Conservation (phyloP, 1,140 invertebrate genomes). For the Lutraria rhynchaena region DNA sequence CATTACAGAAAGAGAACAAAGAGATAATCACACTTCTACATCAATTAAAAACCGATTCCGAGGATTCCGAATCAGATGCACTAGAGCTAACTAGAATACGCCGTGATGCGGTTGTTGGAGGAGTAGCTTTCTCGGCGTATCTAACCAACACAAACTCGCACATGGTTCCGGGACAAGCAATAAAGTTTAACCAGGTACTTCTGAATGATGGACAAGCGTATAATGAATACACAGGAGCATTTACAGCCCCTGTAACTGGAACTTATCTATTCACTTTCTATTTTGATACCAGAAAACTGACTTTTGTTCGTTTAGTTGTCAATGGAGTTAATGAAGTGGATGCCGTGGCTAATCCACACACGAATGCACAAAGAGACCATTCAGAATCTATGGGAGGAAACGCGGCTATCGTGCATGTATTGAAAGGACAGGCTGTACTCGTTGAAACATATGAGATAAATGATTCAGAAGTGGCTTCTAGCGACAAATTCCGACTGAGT, state of each 20-base stretch:
- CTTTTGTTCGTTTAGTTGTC: neutral
- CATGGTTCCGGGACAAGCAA: neutral
- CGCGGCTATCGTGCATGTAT: neutral
- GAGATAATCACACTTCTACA: no score
- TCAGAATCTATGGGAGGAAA: neutral
- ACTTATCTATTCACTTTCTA: slow-evolving; percentile 29
- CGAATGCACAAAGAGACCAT: neutral
- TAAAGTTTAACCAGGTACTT: slow-evolving; percentile 26
- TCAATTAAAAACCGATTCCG: no score
- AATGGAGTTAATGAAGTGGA: neutral
- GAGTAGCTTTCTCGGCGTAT: slow-evolving; percentile 11
- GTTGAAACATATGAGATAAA: neutral
- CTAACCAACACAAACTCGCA: neutral
- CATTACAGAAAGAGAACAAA: no score
- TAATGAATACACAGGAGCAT: slow-evolving; percentile 1
- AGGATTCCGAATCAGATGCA: no score
- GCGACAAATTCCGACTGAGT: neutral
- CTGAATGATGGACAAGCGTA: slow-evolving; percentile 33
- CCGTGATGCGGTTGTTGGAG: neutral
- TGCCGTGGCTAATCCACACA: neutral
- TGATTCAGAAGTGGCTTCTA: neutral
- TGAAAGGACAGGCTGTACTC: neutral
- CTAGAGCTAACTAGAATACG: no score
- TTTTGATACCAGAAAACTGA: neutral
- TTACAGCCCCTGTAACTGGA: slow-evolving; percentile 11